Evolutionary conservation across 2,888 invertebrate genomes (phyloP), one percentile per base, ranked within the genome.

Genomic region (Leptopilina myrica): DNA sequence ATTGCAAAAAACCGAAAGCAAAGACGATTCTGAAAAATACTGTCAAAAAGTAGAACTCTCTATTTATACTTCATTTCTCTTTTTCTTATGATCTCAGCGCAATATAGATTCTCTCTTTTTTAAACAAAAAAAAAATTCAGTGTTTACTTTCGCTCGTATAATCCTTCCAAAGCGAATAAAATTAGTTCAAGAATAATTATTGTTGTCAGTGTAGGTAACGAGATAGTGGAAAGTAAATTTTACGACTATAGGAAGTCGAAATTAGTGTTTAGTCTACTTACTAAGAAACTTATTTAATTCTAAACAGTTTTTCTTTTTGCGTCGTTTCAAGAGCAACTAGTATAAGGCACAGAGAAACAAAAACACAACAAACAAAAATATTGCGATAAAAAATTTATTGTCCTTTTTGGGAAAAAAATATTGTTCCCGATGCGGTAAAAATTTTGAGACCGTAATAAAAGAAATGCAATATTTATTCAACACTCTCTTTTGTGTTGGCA

Each of bases 91-190:
- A 62, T 62, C 62, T 20, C 20, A 8, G 43, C 43, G 2, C 49
- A 20, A 3, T 62, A 8, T 66, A 43, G 66, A 66, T 14, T n/a
- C 66, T 66, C 15, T 33, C 66, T 66, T 46, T 43, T 46, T 43
- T 46, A 40, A 43, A 66, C 46, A 66, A 43, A 33, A 33, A 33
- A 33, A 33, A 4, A 33, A 33, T 5, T 6, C 15, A 43, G 66
- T 43, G n/a, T 66, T 40, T 66, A 66, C 66, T 66, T 66, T 66
- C 66, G 66, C 66, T 66, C 66, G 66, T 66, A 43, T 43, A 66
- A 66, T 66, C 66, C 15, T 66, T 43, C 43, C 43, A 15, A 66
- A 40, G 40, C 43, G 66, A 66, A 43, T 43, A 66, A 62, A 62
- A 66, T 66, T 66, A 66, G 66, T 66, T 66, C 43, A 66, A 66